Evolutionary conservation across 92 coral and sea anemone species (phyloP).

Genomic region (Micromussa lordhowensis): DNA sequence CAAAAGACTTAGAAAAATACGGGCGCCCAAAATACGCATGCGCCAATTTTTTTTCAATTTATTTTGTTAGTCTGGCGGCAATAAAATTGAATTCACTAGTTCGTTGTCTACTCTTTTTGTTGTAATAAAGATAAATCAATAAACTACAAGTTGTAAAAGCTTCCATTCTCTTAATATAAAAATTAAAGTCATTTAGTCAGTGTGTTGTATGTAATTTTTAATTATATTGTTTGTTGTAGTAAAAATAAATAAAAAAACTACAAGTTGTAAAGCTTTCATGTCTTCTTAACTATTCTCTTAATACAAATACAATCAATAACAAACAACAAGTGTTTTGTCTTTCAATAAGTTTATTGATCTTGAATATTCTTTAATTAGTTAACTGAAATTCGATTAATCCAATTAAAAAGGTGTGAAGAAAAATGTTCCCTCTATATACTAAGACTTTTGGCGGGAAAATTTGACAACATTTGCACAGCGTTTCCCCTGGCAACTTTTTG

Average conservation of each 20-base stretch:
- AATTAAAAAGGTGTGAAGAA: neutral
- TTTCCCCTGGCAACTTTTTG: conserved; percentile 22
- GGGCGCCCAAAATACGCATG: conserved; percentile 21
- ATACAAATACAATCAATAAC: neutral
- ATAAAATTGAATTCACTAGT: neutral
- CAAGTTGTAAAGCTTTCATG: neutral
- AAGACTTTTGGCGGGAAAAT: conserved; percentile 35
- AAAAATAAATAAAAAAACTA: neutral
- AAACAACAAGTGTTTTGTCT: neutral
- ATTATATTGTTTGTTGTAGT: neutral
- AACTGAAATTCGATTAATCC: neutral
- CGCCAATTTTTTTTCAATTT: neutral
- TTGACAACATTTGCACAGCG: neutral
- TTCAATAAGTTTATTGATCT: neutral
- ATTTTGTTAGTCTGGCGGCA: neutral
- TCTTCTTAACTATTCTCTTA: neutral
- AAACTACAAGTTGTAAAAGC: neutral
- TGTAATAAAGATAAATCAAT: neutral
- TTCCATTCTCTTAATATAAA: neutral
- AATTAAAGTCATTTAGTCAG: too few relatives aligned
- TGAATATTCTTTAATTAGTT: conserved; percentile 2
- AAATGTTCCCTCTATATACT: neutral
- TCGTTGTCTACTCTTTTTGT: neutral
- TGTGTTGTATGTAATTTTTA: too few relatives aligned
- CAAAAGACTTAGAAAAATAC: conserved; percentile 8